Conservation (phyloP, 2,888 invertebrate genomes). For the Oligia latruncula region DNA sequence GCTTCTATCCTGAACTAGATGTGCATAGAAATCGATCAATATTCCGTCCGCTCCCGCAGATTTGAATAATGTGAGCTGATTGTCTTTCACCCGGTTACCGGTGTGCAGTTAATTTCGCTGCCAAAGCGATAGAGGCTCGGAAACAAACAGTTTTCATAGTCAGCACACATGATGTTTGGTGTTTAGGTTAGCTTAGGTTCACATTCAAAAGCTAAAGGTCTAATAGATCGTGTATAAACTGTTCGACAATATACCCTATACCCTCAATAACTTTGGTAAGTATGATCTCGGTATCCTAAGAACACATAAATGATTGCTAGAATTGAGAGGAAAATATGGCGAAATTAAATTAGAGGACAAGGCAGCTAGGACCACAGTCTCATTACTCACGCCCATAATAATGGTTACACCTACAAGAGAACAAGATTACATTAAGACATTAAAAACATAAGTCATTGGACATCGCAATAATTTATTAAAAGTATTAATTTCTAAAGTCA, state of each 20-base stretch:
- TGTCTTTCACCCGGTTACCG: constrained; percentile 45
- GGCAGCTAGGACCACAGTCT: neutral
- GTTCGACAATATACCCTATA: neutral
- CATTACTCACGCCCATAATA: neutral
- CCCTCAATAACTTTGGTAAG: neutral
- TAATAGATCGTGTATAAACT: neutral
- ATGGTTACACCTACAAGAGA: neutral
- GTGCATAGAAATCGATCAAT: constrained; percentile 26
- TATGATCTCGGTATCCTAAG: neutral
- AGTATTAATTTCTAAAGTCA: neutral
- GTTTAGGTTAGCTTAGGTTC: constrained; percentile 16
- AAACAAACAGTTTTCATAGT: constrained; percentile 33
- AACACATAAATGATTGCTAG: neutral
- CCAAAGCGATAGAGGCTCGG: constrained; percentile 14
- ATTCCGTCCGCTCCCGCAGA: constrained; percentile 38
- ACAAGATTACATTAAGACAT: neutral
- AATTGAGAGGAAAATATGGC: neutral
- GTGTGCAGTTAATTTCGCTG: constrained; percentile 65
- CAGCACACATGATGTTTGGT: constrained; percentile 22
- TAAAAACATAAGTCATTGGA: neutral
- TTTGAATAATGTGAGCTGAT: constrained; percentile 68
- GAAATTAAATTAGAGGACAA: neutral
- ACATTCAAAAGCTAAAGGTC: neutral
- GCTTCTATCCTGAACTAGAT: neutral
- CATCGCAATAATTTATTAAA: constrained; percentile 4